A percentile compares a stretch with the other conserved stretches of the same genome.
These are phyloP conservation scores for Andrena chrysosceles DNA, from an alignment of 2,888 invertebrate genomes.

Conservation along the genomic window DNA sequence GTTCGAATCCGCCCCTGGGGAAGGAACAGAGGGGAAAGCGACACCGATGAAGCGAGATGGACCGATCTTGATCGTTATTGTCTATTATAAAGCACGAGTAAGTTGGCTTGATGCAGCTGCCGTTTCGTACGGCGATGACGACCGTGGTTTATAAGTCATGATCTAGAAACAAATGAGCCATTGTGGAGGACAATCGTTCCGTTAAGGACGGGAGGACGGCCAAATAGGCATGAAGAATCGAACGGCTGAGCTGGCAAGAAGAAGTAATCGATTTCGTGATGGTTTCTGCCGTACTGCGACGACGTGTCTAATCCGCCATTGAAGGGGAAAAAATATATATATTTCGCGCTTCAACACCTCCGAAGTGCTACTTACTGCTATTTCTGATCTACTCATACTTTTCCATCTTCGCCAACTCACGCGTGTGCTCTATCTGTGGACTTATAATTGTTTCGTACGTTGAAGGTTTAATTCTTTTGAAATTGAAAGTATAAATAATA, in stretches of 20 bases:
- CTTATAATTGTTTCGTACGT: too few relatives aligned
- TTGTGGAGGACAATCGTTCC: slow-evolving; percentile 73
- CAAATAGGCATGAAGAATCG: slow-evolving; percentile 66
- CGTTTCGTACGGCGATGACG: slow-evolving; percentile 59
- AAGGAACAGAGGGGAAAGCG: slow-evolving; percentile 11
- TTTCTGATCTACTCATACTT: not conserved
- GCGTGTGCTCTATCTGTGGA: too few relatives aligned
- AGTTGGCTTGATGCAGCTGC: slow-evolving; percentile 72
- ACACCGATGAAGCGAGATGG: slow-evolving; percentile 44
- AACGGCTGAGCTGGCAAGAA: slow-evolving; percentile 58
- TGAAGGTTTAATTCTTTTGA: too few relatives aligned
- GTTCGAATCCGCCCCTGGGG: slow-evolving; percentile 24
- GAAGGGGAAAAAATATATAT: slow-evolving; percentile 11
- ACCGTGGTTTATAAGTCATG: slow-evolving; percentile 67
- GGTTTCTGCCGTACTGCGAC: slow-evolving; percentile 39
- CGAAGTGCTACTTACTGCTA: not conserved
- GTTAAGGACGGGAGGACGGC: slow-evolving; percentile 63
- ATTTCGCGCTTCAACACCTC: slow-evolving; percentile 21
- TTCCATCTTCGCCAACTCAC: too few relatives aligned
- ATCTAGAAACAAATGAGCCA: slow-evolving; percentile 75
- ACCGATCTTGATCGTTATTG: slow-evolving; percentile 76
- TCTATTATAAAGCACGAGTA: slow-evolving; percentile 75
- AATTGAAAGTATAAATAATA: not conserved
- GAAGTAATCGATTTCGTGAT: slow-evolving; percentile 62
- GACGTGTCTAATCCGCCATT: slow-evolving; percentile 33